Evolutionary conservation across 2,888 invertebrate genomes (phyloP).

Genomic region (Orchesellides sinensis): DNA sequence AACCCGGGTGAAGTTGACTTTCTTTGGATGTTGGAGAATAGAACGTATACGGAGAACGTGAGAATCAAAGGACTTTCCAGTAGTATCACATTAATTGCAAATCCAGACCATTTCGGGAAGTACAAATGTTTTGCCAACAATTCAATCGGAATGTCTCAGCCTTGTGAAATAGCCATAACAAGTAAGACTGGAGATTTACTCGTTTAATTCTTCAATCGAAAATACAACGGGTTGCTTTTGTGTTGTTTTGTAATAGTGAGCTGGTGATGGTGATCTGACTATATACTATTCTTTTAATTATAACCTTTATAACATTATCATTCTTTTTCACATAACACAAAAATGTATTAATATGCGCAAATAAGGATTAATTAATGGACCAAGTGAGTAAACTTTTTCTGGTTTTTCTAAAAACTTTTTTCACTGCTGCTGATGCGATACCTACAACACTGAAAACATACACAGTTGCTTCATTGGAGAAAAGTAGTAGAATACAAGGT

Average conservation of each 20-base stretch:
- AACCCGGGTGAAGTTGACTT: conserved; percentile 89
- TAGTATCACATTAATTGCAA: conserved; percentile 82
- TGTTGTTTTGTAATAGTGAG: conserved; percentile 31
- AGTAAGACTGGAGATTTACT: conserved; percentile 76
- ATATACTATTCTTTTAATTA: conserved; percentile 13
- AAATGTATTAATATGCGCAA: conserved; percentile 28
- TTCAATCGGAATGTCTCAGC: conserved; percentile 83
- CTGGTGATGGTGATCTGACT: conserved; percentile 41
- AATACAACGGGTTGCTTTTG: conserved; percentile 33
- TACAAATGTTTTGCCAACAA: conserved; percentile 93
- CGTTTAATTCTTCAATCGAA: neutral
- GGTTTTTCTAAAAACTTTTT: conserved; percentile 78
- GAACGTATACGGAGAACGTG: conserved; percentile 86
- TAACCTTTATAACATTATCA: neutral
- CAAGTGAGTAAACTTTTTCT: conserved; percentile 45
- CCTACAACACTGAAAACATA: conserved; percentile 85
- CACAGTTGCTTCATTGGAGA: conserved; percentile 86
- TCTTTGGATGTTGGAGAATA: conserved; percentile 89
- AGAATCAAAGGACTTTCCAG: conserved; percentile 80
- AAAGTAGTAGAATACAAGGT: conserved; percentile 79
- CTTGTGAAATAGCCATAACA: conserved; percentile 80
- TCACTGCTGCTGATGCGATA: conserved; percentile 82
- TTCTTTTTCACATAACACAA: too few relatives aligned
- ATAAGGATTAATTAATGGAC: conserved; percentile 19
- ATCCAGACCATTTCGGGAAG: conserved; percentile 83